Evolutionary conservation across 2,113 vertebrate species (phyloP).

Genomic region (Solea solea): DNA sequence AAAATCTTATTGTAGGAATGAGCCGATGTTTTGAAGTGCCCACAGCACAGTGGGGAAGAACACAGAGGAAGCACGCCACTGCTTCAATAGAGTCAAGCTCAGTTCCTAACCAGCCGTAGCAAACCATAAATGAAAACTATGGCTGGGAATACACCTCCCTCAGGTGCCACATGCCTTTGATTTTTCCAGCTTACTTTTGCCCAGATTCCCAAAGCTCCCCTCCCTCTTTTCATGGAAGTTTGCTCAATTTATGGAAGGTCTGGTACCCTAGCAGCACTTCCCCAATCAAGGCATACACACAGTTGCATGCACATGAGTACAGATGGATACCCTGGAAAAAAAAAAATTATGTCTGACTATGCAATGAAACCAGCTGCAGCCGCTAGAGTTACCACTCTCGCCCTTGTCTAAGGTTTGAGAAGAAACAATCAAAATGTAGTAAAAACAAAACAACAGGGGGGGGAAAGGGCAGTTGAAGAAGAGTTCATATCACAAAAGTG

Average conservation of each 20-base stretch:
- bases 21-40: conserved; percentile 22
- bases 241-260: conserved; percentile 61
- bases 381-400: conserved; percentile 49
- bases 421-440: conserved; percentile 43
- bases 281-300: conserved; percentile 30
- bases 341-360: conserved; percentile 27
- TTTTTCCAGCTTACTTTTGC: conserved; percentile 66
- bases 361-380: conserved; percentile 61
- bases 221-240: conserved; percentile 56
- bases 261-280: conserved; percentile 49
- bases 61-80: conserved; percentile 46
- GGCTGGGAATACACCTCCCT: conserved; percentile 64
- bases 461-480: conserved; percentile 38
- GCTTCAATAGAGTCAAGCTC: conserved; percentile 48
- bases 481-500: conserved; percentile 50
- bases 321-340: conserved; percentile 19
- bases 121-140: conserved; percentile 65
- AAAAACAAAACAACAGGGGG: conserved; percentile 19
- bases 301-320: conserved; percentile 21
- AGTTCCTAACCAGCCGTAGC: conserved; percentile 53
- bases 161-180: conserved; percentile 67
- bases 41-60: conserved; percentile 36
- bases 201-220: conserved; percentile 57
- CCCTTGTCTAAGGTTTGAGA: conserved; percentile 21
- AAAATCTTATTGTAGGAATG: conserved; percentile 34